Base-by-base conservation (phyloP, 2,797 vertebrate species). In the Fundulus diaphanus region DNA sequence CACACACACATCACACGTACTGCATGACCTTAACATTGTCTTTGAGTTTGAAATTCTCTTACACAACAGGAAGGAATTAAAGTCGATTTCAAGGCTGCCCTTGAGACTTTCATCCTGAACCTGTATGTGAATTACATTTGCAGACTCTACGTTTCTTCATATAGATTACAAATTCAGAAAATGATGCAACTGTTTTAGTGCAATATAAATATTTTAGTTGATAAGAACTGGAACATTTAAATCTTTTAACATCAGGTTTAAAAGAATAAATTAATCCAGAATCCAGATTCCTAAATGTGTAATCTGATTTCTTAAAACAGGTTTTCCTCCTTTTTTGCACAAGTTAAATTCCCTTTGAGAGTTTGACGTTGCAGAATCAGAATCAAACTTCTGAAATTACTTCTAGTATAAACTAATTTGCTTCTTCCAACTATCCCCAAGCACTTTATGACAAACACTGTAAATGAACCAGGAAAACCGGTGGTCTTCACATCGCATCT, bases 1-100 rank as follows among this genome's bases (percentile, higher is more conserved):
- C 72, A 79, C 69, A 70, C 74, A 80, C 78, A 77, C 78, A 78
- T 85, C 69, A 63, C 82, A 74, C 82, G 83, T 85, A 52, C 42
- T 82, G 66, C 33, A 75, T 80, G 72, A 87, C 81, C 72, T 79
- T 79, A 80, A 68, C 59, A 29, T 75, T 75, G 29, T 75, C 49
- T 67, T 79, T 83, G 63, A 83, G 74, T 87, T 75, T 78, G 42
- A 83, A 70, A 70, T 24, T 31, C 29, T 37, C 42, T 70, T 74
- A 73, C 27, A 61, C 76, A 79, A 80, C 74, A 61, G 44, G 37
- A 42, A 51, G 33, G 31, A 27, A 72, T 65, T 11, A 33, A 71
- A 68, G 1, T 71, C 24, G 52, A 67, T 69, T 79, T 75, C 22
- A 80, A n/a, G 9, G 7, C 27, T 48, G 27, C 31, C 42, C 65